Base-by-base conservation (phyloP, 2,113 vertebrate species). In the Furnarius figulus region DNA sequence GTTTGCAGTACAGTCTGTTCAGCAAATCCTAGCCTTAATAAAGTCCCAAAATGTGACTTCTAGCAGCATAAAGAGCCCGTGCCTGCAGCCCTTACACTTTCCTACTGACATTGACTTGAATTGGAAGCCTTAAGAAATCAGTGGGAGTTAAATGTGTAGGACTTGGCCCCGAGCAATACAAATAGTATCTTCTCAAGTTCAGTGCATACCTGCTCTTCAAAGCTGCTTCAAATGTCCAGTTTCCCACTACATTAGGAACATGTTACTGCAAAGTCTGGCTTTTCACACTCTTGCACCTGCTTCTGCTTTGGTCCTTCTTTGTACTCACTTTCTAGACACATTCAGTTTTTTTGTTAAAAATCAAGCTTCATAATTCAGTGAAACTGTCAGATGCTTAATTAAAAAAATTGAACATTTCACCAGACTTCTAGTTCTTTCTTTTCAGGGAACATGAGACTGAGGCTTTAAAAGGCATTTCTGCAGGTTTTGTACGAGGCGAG, bases 1-100 rank as follows among this genome's bases (percentile, higher is more conserved):
- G 58, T 94, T 91, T 90, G 85, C 72, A 74, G 90, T 80, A 90
- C 93, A 95, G 65, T 88, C 92, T 97, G 93, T 95, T 96, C 91
- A 94, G 76, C 68, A 96, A 93, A 90, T 86, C 92, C 71, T 56
- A 75, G 53, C 68, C 53, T 83, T 88, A 94, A 28, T 91, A 79
- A 76, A 90, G 72, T 74, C 79, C 52, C 65, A 70, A 79, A 90
- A 89, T 75, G 61, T 93, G 79, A 75, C 65, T 96, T 27, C 61
- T 70, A 52, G 81, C 58, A 92, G n/a, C 4, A 1, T 61, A 53
- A 49, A 84, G 76, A 91, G 72, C 35, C 76, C 0, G 0, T 90
- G 90, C 59, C 71, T 95, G 62, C 67, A 94, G 71, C 82, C 74
- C 67, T 66, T 50, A 58, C 85, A 55, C 0, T 0, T 67, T 85